These are phyloP conservation scores for Tenthredo distinguenda DNA, from an alignment of 2,888 invertebrate genomes.

Conservation along the genomic window DNA sequence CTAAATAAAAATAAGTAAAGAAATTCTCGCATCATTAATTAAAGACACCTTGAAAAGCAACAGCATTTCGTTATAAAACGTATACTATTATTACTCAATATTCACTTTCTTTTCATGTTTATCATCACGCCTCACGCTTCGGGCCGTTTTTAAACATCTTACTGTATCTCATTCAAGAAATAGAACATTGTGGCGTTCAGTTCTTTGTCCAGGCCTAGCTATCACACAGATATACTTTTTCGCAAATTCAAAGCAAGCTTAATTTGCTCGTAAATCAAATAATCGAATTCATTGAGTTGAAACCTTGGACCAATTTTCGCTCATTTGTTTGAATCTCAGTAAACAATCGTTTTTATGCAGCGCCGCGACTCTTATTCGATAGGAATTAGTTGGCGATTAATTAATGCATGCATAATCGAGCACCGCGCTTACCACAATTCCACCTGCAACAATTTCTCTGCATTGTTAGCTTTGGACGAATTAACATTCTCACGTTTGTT, in stretches of 20 bases:
- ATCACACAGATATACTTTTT: background rate
- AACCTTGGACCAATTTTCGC: background rate
- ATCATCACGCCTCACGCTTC: constrained; percentile 35
- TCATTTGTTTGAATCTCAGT: background rate
- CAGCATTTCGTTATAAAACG: constrained; percentile 16
- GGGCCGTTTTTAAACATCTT: background rate
- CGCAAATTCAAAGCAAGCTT: background rate
- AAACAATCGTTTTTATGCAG: background rate
- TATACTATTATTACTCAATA: constrained; percentile 1
- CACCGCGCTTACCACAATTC: constrained; percentile 28
- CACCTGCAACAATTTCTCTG: constrained; percentile 32
- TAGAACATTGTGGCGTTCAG: background rate
- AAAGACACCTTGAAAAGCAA: constrained; percentile 10
- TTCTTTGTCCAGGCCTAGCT: background rate
- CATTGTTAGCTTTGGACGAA: constrained; percentile 26
- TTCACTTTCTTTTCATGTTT: constrained; percentile 16
- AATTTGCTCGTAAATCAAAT: background rate
- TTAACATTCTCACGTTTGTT: background rate
- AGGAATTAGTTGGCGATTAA: constrained; percentile 36
- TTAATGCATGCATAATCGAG: constrained; percentile 30
- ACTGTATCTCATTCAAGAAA: background rate
- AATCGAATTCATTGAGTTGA: background rate
- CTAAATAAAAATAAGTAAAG: constrained; percentile 31
- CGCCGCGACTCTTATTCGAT: background rate
- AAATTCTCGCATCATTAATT: constrained; percentile 24